Percentiles rank a stretch among this genome's conserved stretches.
These are phyloP conservation scores for Cyprinodon diabolis DNA, from an alignment of 2,797 vertebrate genomes.

Conservation along the genomic window DNA sequence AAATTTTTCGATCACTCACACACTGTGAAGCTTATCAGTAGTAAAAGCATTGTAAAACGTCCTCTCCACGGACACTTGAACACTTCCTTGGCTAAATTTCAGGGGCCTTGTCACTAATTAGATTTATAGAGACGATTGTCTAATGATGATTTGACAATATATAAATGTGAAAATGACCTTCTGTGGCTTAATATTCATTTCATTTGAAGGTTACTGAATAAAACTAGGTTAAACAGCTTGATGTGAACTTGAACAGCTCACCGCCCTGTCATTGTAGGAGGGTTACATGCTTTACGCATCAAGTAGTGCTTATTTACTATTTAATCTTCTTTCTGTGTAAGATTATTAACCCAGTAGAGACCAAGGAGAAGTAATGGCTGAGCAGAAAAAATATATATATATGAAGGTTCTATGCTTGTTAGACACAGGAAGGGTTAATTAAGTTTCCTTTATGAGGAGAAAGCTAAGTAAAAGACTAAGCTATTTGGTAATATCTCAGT, in stretches of 20 bases:
- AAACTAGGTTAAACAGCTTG: constrained; percentile 38
- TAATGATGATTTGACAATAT: constrained; percentile 42
- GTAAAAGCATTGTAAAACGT: neutral
- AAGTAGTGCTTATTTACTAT: constrained; percentile 10
- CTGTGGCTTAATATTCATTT: constrained; percentile 30
- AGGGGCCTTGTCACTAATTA: constrained; percentile 47
- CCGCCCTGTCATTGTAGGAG: constrained; percentile 37
- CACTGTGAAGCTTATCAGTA: neutral
- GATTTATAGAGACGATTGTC: constrained; percentile 41
- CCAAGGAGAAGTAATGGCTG: constrained; percentile 43
- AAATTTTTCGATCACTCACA: neutral
- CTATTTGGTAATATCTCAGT: constrained; percentile 23
- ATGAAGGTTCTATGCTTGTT: constrained; percentile 5
- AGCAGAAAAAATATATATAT: constrained; percentile 35
- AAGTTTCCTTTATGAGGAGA: constrained; percentile 20
- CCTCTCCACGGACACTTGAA: neutral
- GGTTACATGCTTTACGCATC: constrained; percentile 31
- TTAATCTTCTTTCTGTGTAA: constrained; percentile 9
- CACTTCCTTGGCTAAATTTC: constrained; percentile 48
- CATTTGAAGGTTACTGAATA: constrained; percentile 41
- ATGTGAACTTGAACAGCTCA: constrained; percentile 43
- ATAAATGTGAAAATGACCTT: constrained; percentile 62
- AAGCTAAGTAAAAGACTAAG: constrained; percentile 28
- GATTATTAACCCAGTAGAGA: constrained; percentile 13
- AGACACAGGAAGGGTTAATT: constrained; percentile 1